Conservation (phyloP, 2,888 invertebrate species). For the Taenaris catops region DNA sequence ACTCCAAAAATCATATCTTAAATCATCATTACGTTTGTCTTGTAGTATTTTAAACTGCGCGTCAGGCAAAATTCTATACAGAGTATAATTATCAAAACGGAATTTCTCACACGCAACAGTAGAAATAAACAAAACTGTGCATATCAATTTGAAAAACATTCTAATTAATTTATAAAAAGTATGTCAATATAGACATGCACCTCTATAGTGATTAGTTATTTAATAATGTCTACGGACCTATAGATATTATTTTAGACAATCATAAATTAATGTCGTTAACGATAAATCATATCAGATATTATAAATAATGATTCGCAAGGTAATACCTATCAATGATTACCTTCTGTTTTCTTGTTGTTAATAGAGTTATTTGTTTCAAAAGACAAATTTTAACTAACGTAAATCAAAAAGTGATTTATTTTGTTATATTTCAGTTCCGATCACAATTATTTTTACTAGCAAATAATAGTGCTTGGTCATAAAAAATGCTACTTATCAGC, state of each 20-base stretch:
- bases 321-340: neutral
- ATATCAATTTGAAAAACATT: slow-evolving; percentile 18
- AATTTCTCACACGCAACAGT: slow-evolving; percentile 35
- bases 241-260: slow-evolving; percentile 4
- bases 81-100: slow-evolving; percentile 55
- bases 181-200: neutral
- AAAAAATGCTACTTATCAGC: too few species aligned
- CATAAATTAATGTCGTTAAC: neutral
- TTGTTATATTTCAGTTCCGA: too few species aligned
- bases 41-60: slow-evolving; percentile 68
- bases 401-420: too few species aligned
- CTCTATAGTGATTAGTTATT: slow-evolving; percentile 1
- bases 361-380: too few species aligned
- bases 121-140: slow-evolving; percentile 13
- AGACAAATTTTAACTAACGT: too few species aligned
- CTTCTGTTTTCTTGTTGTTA: neutral
- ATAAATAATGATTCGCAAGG: neutral
- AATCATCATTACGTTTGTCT: slow-evolving; percentile 54
- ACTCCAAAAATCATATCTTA: slow-evolving; percentile 65
- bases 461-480: too few species aligned
- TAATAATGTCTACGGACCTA: neutral
- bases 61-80: slow-evolving; percentile 77
- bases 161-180: slow-evolving; percentile 1
- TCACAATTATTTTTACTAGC: too few species aligned
- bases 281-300: slow-evolving; percentile 10